Evolutionary conservation across 2,113 vertebrate species (phyloP), one percentile per base, ranked within the genome.

Genomic region (Anolis carolinensis): DNA sequence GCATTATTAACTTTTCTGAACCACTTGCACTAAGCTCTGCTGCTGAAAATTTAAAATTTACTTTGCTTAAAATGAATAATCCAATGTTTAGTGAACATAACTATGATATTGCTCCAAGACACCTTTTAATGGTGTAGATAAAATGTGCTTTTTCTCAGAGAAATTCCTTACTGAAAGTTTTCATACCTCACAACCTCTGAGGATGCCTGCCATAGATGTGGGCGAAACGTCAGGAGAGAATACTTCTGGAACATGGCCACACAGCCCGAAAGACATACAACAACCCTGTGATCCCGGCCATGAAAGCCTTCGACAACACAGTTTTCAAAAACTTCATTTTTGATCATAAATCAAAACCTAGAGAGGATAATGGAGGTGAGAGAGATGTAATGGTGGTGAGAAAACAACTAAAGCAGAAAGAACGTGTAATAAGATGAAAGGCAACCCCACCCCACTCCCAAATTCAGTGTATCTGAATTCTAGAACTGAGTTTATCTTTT

Each of bases 1-100:
- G 3, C 18, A 4, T 23, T 18, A 72, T 23, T 75, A 34, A 23
- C 2, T 79, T 55, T 72, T 86, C 70, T 68, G 83, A 75, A 62
- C 67, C 16, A 68, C 7, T 67, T 76, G 34, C 23, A 65, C 0
- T 27, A 85, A 86, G 20, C 32, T 44, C 65, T 2, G 16, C n/a
- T 86, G 76, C 34, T 87, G 75, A 83, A 30, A 10, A 71, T 87
- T 70, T 85, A 79, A 34, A 80, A 70, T 82, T 18, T 84, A 75
- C 70, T 79, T 44, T 23, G 50, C 23, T 55, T 79, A 21, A 84
- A 84, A 77, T 13, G 44, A 39, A 68, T 75, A 8, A 65, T 23
- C 3, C 16, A 30, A 55, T 82, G 59, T 79, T 84, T 52, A 83
- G 55, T 65, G 36, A 48, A 65, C 55, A 76, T 21, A 50, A 10